Evolutionary conservation across 2,113 vertebrate species (phyloP), one percentile per base, ranked within the genome.

Genomic region (Lamprologus sp.): DNA sequence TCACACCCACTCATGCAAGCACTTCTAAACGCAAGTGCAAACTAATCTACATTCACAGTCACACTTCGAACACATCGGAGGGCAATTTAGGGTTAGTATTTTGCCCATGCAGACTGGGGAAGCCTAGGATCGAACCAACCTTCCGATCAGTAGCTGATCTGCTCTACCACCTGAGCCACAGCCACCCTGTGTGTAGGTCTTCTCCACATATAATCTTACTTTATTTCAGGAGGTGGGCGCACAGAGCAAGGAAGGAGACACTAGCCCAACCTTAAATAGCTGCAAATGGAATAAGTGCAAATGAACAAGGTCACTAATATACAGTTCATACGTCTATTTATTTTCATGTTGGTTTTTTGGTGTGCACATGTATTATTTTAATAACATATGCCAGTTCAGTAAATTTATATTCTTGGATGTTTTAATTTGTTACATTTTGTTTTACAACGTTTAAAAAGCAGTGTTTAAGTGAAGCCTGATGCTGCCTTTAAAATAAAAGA

Each of bases 21-120:
- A 60, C 23, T 58, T 28, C 55, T 28, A 58, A 9, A 28, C 3
- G 0, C 53, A 58, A 58, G 23, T 58, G 23, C 26, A 60, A 31
- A 60, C 56, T 31, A 31, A 60, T 60, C 56, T 60, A 31, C 8
- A 6, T 0, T 31, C 53, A 54, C 51, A 21, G 19, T 21, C n/a
- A 55, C 55, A 60, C 8, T 17, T 26, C 8, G 0, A 17, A 58
- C 0, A 0, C 56, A 31, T 31, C 3, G 0, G 13, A 31, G 55
- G 7, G 2, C 1, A 58, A 58, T 0, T 58, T 9, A 58, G 14
- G 26, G 5, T 58, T 58, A 58, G 55, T 15, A 28, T 28, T 5
- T 58, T 28, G 23, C 23, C 55, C 13, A 15, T 15, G 55, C 55
- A 58, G 55, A 31, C 56, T 58, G 8, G 56, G 5, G 56, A 9